Base-by-base conservation (phyloP, 2,113 vertebrate species). In the Eulacestoma nigropectus region DNA sequence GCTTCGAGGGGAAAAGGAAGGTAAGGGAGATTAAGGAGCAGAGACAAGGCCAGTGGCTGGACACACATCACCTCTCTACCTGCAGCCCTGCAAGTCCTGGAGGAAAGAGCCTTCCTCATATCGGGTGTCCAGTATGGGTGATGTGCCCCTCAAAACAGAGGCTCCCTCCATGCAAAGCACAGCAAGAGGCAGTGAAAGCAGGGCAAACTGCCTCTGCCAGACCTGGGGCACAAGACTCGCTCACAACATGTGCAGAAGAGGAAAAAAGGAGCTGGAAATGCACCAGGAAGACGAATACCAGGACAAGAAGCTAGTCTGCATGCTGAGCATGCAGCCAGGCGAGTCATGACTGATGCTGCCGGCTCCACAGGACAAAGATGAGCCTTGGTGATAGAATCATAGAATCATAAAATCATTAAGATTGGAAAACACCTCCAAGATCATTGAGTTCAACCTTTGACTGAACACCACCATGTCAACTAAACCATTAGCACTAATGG, bases 91-190 rank as follows among this genome's bases (percentile, higher is more conserved):
- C 16, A 63, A 32, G 27, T 46, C 39, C 33, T 26, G 13, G 25
- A 89, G 46, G n/a, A 49, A 84, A 25, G 1, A 81, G 10, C 29
- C 10, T 46, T 69, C 59, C 55, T 25, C 32, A 49, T 53, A 69
- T 0, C 1, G 13, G 4, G 29, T 46, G 23, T 26, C 23, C 49
- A 53, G 37, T 20, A 69, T 4, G 32, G 26, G 8, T 3, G 0
- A 64, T 6, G 3, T 13, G 53, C 7, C 14, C 33, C 25, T 22
- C 19, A 50, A 47, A 87, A 74, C 26, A 79, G 29, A 84, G 49
- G 56, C 0, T 9, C 22, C 50, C 15, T 7, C 52, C 1, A 2
- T 6, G 35, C 33, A 59, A 73, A 73, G 37, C 3, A 1, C 53
- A 70, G 59, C 46, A 49, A 64, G 49, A 72, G 41, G 49, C 19